Conservation (phyloP, 2,113 vertebrate species). For the Nannospalax galili region DNA sequence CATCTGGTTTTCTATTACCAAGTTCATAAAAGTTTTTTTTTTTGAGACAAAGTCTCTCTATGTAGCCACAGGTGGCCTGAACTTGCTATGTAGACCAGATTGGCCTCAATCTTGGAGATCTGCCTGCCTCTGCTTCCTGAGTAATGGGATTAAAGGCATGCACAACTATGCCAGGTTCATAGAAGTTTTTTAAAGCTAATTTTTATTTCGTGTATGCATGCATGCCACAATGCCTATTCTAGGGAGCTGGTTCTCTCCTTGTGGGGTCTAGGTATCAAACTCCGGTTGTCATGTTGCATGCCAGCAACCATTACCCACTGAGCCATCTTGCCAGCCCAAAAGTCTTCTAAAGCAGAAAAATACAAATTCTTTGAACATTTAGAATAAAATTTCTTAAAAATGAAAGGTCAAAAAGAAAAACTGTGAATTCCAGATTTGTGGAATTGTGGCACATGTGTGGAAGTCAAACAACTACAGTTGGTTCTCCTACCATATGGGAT, state of each 20-base stretch:
- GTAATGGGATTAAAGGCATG: not conserved
- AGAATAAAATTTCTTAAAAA: not conserved
- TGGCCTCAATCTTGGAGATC: too few relatives aligned
- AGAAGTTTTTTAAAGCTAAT: not conserved
- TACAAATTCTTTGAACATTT: not conserved
- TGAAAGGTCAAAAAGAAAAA: slow-evolving; percentile 62
- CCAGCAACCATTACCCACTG: not conserved
- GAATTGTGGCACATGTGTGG: not conserved
- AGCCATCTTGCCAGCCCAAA: too few relatives aligned
- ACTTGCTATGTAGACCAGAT: too few relatives aligned
- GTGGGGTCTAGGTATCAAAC: too few relatives aligned
- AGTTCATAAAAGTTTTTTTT: slow-evolving; percentile 46
- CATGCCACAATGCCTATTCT: too few relatives aligned
- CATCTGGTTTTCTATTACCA: slow-evolving; percentile 12
- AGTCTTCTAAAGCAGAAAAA: not conserved
- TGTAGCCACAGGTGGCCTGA: too few relatives aligned
- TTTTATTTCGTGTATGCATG: not conserved
- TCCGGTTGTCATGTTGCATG: too few relatives aligned
- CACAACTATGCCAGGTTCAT: not conserved
- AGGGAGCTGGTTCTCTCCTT: too few relatives aligned
- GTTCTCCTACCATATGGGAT: not conserved
- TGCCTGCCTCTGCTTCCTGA: not conserved
- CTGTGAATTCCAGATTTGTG: not conserved
- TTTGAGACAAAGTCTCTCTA: not conserved
- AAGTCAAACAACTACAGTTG: not conserved